Conservation (phyloP, 2,797 vertebrate genomes). For the Hybognathus amarus region DNA sequence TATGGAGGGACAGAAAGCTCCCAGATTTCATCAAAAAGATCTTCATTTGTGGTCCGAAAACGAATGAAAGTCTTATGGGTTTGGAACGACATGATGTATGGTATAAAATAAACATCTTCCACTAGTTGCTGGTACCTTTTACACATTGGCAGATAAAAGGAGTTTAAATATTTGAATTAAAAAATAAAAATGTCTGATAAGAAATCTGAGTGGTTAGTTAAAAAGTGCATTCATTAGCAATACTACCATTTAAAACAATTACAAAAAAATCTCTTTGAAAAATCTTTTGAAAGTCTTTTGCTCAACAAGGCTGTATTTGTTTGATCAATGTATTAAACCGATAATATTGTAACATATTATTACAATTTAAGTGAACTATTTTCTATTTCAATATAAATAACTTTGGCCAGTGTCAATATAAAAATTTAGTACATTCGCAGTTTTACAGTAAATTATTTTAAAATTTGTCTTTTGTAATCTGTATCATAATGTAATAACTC, state of each 20-base stretch:
- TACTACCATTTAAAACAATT: neutral
- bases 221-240: neutral
- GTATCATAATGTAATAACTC: neutral
- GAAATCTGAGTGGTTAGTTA: neutral
- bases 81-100: too few species aligned
- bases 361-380: neutral
- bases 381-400: neutral
- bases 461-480: neutral
- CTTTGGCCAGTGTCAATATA: neutral
- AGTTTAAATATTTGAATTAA: neutral
- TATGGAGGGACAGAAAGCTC: too few species aligned
- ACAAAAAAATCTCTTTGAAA: too few species aligned
- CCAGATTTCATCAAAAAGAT: too few species aligned
- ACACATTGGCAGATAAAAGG: neutral
- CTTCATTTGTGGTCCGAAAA: too few species aligned
- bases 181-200: neutral
- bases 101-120: neutral
- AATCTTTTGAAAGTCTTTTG: too few species aligned
- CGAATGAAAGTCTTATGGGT: too few species aligned
- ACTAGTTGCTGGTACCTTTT: neutral
- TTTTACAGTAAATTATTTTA: neutral
- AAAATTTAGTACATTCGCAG: constrained; percentile 5
- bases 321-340: neutral
- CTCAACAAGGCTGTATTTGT: neutral
- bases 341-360: neutral